These are phyloP conservation scores for Rhyacophila brunnea DNA, from an alignment of 1,140 invertebrate genomes.

Conservation along the genomic window DNA sequence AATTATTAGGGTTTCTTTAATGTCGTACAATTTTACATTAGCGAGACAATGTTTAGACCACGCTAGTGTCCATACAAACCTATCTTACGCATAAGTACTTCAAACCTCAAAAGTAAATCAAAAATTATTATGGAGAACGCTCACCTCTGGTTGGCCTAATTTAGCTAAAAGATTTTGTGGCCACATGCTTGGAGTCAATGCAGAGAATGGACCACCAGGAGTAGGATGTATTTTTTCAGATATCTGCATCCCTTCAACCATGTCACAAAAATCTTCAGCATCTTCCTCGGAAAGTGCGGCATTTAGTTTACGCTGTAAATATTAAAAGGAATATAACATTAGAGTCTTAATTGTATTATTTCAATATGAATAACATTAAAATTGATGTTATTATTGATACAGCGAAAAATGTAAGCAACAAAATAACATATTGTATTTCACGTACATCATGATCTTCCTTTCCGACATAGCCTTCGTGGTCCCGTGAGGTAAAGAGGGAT, in stretches of 20 bases:
- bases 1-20: too few relatives aligned
- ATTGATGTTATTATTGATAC: too few relatives aligned
- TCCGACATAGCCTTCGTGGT: constrained; percentile 85
- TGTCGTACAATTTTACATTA: too few relatives aligned
- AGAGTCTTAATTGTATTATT: not conserved
- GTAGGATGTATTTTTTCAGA: constrained; percentile 67
- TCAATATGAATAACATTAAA: not conserved
- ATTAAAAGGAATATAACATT: constrained; percentile 8
- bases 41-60: too few relatives aligned
- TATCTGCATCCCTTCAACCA: constrained; percentile 63
- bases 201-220: constrained; percentile 82
- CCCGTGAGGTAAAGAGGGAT: constrained; percentile 78
- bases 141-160: constrained; percentile 67
- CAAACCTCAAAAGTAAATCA: too few relatives aligned
- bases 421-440: constrained; percentile 17
- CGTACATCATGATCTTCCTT: constrained; percentile 77
- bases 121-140: not conserved
- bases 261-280: constrained; percentile 62
- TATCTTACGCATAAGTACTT: too few relatives aligned
- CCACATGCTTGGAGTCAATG: constrained; percentile 94
- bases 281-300: constrained; percentile 82
- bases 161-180: constrained; percentile 90
- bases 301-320: constrained; percentile 69
- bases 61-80: too few relatives aligned
- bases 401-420: not conserved